Percentiles rank a stretch among this genome's conserved stretches.
These are phyloP conservation scores for Serinus canaria DNA, from an alignment of 2,113 vertebrate genomes.

Conservation along the genomic window DNA sequence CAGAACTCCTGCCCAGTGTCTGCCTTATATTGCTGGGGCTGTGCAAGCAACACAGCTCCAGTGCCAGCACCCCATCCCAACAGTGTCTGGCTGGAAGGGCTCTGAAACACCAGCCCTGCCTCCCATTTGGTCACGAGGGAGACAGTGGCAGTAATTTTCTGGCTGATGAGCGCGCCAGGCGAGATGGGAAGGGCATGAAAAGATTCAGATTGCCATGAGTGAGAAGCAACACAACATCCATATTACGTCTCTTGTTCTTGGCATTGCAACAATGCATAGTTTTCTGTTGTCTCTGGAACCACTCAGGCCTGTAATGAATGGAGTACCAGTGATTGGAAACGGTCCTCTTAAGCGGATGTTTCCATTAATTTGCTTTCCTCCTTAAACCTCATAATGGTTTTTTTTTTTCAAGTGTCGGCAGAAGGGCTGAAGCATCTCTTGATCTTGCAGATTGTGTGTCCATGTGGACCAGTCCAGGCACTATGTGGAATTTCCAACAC, in stretches of 20 bases:
- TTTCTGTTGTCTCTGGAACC: constrained; percentile 81
- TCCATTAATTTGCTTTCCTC: constrained; percentile 79
- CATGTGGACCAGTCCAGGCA: constrained; percentile 7
- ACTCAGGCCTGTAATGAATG: constrained; percentile 77
- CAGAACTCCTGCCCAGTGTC: neutral
- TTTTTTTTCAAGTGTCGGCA: constrained; percentile 68
- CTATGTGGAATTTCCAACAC: constrained; percentile 45
- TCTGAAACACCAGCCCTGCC: fast-evolving
- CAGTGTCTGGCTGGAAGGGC: neutral
- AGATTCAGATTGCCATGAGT: constrained; percentile 37
- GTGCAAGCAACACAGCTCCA: neutral
- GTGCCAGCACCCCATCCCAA: neutral
- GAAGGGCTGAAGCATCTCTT: constrained; percentile 72
- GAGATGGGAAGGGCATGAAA: constrained; percentile 37
- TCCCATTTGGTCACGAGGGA: neutral
- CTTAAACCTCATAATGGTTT: constrained; percentile 59
- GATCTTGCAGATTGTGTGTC: constrained; percentile 65
- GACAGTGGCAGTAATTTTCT: neutral
- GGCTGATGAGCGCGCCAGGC: neutral
- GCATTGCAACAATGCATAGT: constrained; percentile 70
- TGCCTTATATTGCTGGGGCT: neutral
- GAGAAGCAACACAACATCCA: constrained; percentile 68
- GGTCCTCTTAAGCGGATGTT: constrained; percentile 70
- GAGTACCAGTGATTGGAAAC: constrained; percentile 80
- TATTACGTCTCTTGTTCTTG: constrained; percentile 74